These are phyloP conservation scores for Salvelinus alpinus DNA, from an alignment of 2,113 vertebrate species.

Conservation along the genomic window DNA sequence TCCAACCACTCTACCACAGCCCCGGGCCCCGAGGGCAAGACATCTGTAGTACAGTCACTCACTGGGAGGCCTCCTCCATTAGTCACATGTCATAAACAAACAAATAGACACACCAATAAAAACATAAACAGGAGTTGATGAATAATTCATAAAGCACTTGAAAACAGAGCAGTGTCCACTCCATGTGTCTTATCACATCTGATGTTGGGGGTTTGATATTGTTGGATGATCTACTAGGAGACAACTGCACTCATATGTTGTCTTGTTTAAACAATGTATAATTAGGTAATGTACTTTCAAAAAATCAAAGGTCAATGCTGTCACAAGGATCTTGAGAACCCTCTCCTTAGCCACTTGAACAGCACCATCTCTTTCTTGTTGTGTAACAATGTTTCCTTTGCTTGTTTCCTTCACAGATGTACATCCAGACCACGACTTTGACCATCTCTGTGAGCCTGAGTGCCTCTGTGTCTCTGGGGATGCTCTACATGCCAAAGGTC, in stretches of 20 bases:
- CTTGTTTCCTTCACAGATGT: constrained; percentile 78
- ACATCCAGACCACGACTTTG: constrained; percentile 95
- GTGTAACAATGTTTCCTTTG: constrained; percentile 11
- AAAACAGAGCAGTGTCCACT: neutral
- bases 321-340: no score
- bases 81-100: constrained; percentile 36
- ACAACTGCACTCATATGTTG: no score
- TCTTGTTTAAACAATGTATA: no score
- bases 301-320: no score
- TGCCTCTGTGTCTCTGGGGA: constrained; percentile 93
- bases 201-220: no score
- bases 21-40: constrained; percentile 37
- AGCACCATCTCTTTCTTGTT: no score
- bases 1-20: constrained; percentile 29
- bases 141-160: neutral
- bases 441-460: constrained; percentile 96
- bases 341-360: no score
- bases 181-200: no score
- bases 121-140: constrained; percentile 14
- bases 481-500: constrained; percentile 98
- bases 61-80: constrained; percentile 21
- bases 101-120: constrained; percentile 18
- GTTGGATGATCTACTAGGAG: no score
- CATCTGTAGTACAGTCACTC: constrained; percentile 24
- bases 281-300: no score